Evolutionary conservation across 2,888 invertebrate genomes (phyloP).

Genomic region (Drosophila putrida): DNA sequence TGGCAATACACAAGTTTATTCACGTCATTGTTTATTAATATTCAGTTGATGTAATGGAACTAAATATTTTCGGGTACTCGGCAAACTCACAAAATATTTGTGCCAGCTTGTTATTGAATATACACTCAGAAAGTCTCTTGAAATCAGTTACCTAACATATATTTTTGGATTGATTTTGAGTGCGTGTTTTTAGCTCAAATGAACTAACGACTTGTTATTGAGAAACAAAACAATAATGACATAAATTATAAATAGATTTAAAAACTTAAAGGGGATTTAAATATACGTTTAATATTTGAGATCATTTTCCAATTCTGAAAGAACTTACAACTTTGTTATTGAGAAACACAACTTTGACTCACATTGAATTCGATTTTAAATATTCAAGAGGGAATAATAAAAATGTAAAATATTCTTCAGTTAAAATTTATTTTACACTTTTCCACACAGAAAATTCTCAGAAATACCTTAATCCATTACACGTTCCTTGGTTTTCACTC

Average conservation of each 20-base stretch:
- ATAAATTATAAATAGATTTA: too few species aligned
- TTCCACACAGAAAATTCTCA: background rate
- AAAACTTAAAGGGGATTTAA: too few species aligned
- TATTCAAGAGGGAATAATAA: background rate
- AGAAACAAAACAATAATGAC: conserved; percentile 14
- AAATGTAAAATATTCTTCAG: background rate
- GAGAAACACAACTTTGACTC: too few species aligned
- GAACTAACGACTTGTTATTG: conserved; percentile 5
- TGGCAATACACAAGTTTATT: conserved; percentile 36
- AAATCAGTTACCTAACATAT: background rate
- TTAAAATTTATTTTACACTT: background rate
- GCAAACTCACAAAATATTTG: conserved; percentile 24
- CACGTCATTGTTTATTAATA: conserved; percentile 77
- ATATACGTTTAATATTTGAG: too few species aligned
- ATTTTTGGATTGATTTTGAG: conserved; percentile 8
- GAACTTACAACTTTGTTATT: too few species aligned
- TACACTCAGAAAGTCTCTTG: conserved; percentile 14
- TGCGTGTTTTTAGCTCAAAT: conserved; percentile 10
- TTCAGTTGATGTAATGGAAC: conserved; percentile 74
- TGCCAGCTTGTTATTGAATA: conserved; percentile 24
- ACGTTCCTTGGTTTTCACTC: background rate
- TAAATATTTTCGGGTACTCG: conserved; percentile 41
- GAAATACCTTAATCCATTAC: background rate
- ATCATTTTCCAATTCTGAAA: too few species aligned
- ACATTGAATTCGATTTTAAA: too few species aligned